A percentile compares a stretch with the other conserved stretches of the same genome.
phyloP scores from a whole-genome alignment of 2,797 vertebrate species.

The Leucoraja ocellata region DNA sequence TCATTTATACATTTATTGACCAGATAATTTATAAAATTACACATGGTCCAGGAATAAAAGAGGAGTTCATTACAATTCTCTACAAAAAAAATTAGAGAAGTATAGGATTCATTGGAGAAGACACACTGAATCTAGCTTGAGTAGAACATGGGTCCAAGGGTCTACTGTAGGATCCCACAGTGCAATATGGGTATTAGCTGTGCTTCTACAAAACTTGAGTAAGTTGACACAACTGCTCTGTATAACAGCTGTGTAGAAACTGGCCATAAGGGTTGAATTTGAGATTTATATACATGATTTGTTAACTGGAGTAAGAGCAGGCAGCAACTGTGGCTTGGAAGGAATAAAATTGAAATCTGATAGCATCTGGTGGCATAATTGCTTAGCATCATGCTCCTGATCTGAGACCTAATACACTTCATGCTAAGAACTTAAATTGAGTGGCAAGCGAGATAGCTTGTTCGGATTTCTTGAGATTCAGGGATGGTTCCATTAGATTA shows the following conservation, averaged over 20 bases:
- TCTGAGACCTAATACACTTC: too few species aligned
- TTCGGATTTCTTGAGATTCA: too few species aligned
- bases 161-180: background rate
- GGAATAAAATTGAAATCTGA: background rate
- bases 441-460: too few species aligned
- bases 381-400: background rate
- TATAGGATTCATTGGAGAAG: background rate
- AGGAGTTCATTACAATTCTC: constrained; percentile 1
- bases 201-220: background rate
- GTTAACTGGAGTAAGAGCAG: too few species aligned
- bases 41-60: background rate
- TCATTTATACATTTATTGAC: background rate
- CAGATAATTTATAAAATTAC: background rate
- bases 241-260: background rate
- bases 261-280: background rate
- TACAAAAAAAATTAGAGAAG: background rate
- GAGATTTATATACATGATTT: background rate
- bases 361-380: background rate
- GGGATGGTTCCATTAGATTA: too few species aligned
- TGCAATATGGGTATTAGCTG: background rate
- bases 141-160: background rate
- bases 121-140: background rate
- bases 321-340: too few species aligned
- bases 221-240: background rate
- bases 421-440: too few species aligned